A percentile compares a stretch with the other conserved stretches of the same genome.
phyloP scores from a whole-genome alignment of 2,888 invertebrate species.

The Gisinianus flammeolus region DNA sequence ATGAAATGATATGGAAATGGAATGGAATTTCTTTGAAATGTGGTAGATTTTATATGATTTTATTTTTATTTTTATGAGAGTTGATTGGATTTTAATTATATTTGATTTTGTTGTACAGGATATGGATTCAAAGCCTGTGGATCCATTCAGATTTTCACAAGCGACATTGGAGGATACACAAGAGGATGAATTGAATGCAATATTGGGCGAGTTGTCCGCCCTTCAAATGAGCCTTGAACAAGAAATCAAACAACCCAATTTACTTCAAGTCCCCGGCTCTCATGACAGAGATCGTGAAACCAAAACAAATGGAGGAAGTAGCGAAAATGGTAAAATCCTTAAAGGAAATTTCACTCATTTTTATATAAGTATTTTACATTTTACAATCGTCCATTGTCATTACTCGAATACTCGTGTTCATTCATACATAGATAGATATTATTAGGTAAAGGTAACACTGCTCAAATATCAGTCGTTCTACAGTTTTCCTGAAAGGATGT shows the following conservation, averaged over 20 bases:
- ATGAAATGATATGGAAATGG: too few relatives aligned
- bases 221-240: conserved; percentile 75
- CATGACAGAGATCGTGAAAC: conserved; percentile 23
- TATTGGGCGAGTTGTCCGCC: conserved; percentile 92
- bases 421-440: background rate
- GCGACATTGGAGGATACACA: conserved; percentile 95
- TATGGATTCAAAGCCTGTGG: conserved; percentile 80
- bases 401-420: too few relatives aligned
- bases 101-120: conserved; percentile 65
- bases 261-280: conserved; percentile 50
- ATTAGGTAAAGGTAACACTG: too few relatives aligned
- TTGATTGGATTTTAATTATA: too few relatives aligned
- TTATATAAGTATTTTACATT: too few relatives aligned
- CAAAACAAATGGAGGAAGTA: conserved; percentile 43
- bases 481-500: too few relatives aligned
- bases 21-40: too few relatives aligned
- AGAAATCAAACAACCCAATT: conserved; percentile 59
- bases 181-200: conserved; percentile 95
- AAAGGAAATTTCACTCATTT: too few relatives aligned
- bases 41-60: too few relatives aligned
- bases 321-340: conserved; percentile 42
- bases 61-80: too few relatives aligned
- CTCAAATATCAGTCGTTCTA: too few relatives aligned
- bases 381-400: too few relatives aligned
- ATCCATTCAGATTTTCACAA: conserved; percentile 92